Evolutionary conservation across 2,888 invertebrate genomes (phyloP).

Genomic region (Aspidiotus rigidus): DNA sequence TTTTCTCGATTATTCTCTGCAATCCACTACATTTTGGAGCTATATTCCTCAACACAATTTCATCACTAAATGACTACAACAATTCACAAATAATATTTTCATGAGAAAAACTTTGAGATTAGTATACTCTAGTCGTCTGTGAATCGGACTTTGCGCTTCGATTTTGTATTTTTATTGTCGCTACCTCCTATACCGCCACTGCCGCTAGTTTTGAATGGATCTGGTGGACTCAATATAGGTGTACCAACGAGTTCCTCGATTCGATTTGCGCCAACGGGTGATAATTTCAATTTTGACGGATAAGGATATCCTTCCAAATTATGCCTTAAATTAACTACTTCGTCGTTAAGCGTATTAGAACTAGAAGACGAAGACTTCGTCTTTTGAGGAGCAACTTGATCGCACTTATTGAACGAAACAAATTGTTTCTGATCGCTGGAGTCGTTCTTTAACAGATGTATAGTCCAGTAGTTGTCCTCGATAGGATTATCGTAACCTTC

Average conservation of each 20-base stretch:
- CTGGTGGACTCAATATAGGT: slow-evolving; percentile 32
- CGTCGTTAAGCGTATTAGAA: background rate
- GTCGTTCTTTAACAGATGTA: slow-evolving; percentile 6
- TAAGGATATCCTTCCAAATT: slow-evolving; percentile 33
- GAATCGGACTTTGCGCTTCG: no score
- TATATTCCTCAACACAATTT: no score
- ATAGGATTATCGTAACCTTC: slow-evolving; percentile 24
- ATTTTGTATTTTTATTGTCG: no score
- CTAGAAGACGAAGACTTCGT: background rate
- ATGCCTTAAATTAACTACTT: slow-evolving; percentile 21
- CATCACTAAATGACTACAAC: no score
- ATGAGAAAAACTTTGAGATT: no score
- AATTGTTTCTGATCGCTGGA: background rate
- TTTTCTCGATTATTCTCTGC: no score
- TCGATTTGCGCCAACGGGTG: slow-evolving; percentile 7
- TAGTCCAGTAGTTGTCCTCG: slow-evolving; percentile 24
- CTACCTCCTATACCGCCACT: background rate
- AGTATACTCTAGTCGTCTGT: no score
- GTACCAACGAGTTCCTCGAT: slow-evolving; percentile 22
- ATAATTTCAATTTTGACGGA: slow-evolving; percentile 24
- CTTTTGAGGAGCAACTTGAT: background rate
- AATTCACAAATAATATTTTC: no score
- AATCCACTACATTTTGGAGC: no score
- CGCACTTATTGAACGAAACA: slow-evolving; percentile 23
- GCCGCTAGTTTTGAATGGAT: slow-evolving; percentile 25